A percentile compares a stretch with the other conserved stretches of the same genome.
phyloP scores from a whole-genome alignment of 2,888 invertebrate genomes.

The Ectobius pallidus region DNA sequence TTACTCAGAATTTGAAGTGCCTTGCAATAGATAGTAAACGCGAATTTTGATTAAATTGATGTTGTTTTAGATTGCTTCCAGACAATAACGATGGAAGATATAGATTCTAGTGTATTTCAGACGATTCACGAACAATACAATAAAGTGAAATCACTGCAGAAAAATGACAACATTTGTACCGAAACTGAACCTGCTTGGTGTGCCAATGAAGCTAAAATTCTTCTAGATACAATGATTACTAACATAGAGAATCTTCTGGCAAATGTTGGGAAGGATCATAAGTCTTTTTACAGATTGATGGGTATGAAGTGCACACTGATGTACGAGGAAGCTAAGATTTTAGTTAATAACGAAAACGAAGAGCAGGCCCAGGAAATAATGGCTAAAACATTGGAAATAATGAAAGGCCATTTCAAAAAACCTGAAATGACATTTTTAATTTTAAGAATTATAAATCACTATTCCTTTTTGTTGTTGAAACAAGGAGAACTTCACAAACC shows the following conservation, averaged over 20 bases:
- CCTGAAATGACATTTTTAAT: background rate
- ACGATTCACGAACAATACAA: background rate
- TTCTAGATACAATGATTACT: background rate
- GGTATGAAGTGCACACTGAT: background rate
- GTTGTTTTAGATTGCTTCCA: too few relatives aligned
- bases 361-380: background rate
- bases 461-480: background rate
- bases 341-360: background rate
- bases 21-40: too few relatives aligned
- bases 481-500: background rate
- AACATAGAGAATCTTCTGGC: background rate
- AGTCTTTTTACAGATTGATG: background rate
- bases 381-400: background rate
- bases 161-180: background rate
- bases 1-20: too few relatives aligned
- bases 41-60: too few relatives aligned
- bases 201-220: background rate
- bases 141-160: background rate
- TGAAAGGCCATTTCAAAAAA: background rate
- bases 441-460: background rate
- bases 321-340: background rate
- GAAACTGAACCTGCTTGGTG: background rate
- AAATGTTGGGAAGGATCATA: background rate
- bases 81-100: too few relatives aligned
- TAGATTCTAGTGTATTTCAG: conserved; percentile 15